Base-by-base conservation (phyloP, 2,113 vertebrate genomes). In the Lepus timidus region DNA sequence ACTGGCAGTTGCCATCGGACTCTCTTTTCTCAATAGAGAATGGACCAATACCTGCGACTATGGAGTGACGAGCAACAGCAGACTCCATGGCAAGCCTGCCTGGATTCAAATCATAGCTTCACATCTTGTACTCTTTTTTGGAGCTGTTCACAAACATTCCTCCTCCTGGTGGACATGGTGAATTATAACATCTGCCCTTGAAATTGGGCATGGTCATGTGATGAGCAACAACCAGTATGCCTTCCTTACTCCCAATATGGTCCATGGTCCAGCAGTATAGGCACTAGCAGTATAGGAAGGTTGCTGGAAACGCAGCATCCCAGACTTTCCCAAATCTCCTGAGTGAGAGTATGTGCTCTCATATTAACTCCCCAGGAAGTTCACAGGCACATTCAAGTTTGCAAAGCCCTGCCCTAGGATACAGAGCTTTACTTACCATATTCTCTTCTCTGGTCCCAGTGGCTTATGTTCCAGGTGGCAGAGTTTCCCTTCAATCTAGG, bases 171-270 rank as follows among this genome's bases (percentile, higher is more conserved):
- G 25, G 6, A 62, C 49, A n/a, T 9, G n/a, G 44, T 17, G 6
- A 73, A 51, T 65, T 49, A 51, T 17, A 31, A 29, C 33, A 67
- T 39, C 76, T 62, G 64, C 58, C 71, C 39, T 33, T 70, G 23
- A 71, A 74, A 4, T 8, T 51, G 25, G 36, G 51, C 1, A 2
- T 25, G 64, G 29, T 33, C 61, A 19, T 4, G 13, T 78, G 85
- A 82, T 62, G 49, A 74, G 27, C 84, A 91, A 85, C 78, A 55
- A 55, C 6, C 61, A 71, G 88, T 6, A 39, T 64, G 79, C 22
- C 14, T 17, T 92, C 52, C 74, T 78, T 31, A 73, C 61, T 74
- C 52, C 7, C 23, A 44, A 11, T 52, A 74, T 22, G 44, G 67
- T 6, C 17, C 33, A 7, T 1, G 10, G 31, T 23, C 61, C 27